Conservation (phyloP, 2,113 vertebrate species). For the Eleginops maclovinus region DNA sequence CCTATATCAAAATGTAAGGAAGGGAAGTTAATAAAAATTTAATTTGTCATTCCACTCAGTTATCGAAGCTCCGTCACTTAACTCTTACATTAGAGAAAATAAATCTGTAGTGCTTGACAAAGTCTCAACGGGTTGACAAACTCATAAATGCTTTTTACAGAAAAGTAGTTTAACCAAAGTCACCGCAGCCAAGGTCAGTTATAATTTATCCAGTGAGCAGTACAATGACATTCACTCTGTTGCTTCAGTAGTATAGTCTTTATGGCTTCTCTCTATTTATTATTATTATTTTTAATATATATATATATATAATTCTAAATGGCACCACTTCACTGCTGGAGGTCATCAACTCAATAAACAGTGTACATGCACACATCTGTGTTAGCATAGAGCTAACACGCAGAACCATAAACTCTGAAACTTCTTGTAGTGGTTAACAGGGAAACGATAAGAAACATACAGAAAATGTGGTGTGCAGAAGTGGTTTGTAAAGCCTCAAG, state of each 20-base stretch:
- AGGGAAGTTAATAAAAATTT: slow-evolving; percentile 67
- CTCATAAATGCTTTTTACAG: slow-evolving; percentile 56
- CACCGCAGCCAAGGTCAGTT: slow-evolving; percentile 27
- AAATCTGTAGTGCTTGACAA: slow-evolving; percentile 67
- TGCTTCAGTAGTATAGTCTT: slow-evolving; percentile 46
- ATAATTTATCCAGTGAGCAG: slow-evolving; percentile 24
- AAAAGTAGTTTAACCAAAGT: slow-evolving; percentile 31
- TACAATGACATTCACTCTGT: not conserved
- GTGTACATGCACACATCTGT: slow-evolving; percentile 25
- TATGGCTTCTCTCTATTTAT: slow-evolving; percentile 60
- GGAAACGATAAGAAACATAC: slow-evolving; percentile 46
- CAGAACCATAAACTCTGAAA: slow-evolving; percentile 25
- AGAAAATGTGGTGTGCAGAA: slow-evolving; percentile 30
- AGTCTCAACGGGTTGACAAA: slow-evolving; percentile 30
- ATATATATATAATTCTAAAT: too few species aligned
- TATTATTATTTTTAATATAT: too few species aligned
- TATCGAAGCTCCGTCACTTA: slow-evolving; percentile 36
- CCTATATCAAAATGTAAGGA: slow-evolving; percentile 56
- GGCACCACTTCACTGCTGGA: slow-evolving; percentile 35
- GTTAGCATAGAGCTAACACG: slow-evolving; percentile 64
- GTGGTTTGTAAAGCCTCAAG: slow-evolving; percentile 62
- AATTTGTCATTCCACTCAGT: slow-evolving; percentile 37
- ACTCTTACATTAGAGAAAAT: slow-evolving; percentile 43
- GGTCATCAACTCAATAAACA: slow-evolving; percentile 42
- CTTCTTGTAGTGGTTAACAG: slow-evolving; percentile 47